Conservation (phyloP, 2,113 vertebrate species). For the Zosterops japonicus region DNA sequence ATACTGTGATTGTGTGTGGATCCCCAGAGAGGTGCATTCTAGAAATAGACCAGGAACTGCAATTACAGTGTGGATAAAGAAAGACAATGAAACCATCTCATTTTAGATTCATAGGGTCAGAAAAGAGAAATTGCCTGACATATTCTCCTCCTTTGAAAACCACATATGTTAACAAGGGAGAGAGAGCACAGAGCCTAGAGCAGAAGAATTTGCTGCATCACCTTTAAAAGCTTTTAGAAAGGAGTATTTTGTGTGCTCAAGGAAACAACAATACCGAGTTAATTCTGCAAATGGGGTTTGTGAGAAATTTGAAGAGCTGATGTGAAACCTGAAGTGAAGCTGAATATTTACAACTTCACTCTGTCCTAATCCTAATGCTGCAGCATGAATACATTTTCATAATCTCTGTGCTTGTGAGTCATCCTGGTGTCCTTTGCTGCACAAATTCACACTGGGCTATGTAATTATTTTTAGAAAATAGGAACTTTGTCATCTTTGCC, state of each 20-base stretch:
- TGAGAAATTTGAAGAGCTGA: conserved; percentile 48
- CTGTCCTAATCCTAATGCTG: conserved; percentile 50
- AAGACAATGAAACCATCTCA: conserved; percentile 44
- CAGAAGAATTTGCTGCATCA: neutral
- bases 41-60: conserved; percentile 30
- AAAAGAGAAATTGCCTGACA: conserved; percentile 22
- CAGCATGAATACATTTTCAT: conserved; percentile 62
- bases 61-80: conserved; percentile 41
- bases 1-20: neutral
- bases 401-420: conserved; percentile 50
- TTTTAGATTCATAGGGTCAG: conserved; percentile 54
- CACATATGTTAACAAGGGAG: neutral
- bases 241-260: neutral
- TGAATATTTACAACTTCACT: conserved; percentile 57
- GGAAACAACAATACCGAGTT: neutral
- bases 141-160: neutral
- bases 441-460: conserved; percentile 60
- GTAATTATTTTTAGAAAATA: conserved; percentile 68
- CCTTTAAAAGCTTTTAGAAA: neutral
- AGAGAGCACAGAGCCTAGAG: neutral
- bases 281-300: conserved; percentile 24
- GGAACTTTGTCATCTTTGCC: conserved; percentile 68
- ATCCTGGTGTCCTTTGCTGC: conserved; percentile 22
- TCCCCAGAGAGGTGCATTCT: conserved; percentile 16
- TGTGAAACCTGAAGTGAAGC: conserved; percentile 40